Evolutionary conservation across 2,888 invertebrate genomes (phyloP).

Genomic region (Saturnia japonica): DNA sequence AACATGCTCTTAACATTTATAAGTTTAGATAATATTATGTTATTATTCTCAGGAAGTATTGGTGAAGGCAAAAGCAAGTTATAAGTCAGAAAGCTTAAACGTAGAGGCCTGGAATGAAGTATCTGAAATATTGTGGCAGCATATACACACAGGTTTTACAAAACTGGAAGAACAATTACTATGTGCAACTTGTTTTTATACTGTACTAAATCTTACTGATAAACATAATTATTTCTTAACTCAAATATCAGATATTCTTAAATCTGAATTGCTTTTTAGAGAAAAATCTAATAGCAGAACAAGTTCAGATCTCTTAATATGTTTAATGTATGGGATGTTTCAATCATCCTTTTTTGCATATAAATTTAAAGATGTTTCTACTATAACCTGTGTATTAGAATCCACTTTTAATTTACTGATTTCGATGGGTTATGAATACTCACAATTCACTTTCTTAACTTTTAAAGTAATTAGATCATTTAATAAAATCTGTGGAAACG

Average conservation of each 20-base stretch:
- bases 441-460: constrained; percentile 75
- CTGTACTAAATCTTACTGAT: constrained; percentile 47
- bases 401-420: constrained; percentile 52
- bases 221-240: constrained; percentile 49
- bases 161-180: constrained; percentile 70
- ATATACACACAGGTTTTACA: constrained; percentile 50
- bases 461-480: constrained; percentile 76
- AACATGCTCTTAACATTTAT: background rate
- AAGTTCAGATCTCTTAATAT: constrained; percentile 46
- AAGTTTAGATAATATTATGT: background rate
- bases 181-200: constrained; percentile 68
- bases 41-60: constrained; percentile 56
- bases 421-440: constrained; percentile 73
- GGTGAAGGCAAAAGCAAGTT: constrained; percentile 41
- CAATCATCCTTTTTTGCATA: constrained; percentile 62
- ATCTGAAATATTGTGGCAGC: constrained; percentile 53
- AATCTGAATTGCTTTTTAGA: constrained; percentile 40
- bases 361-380: constrained; percentile 29
- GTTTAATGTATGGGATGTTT: constrained; percentile 72
- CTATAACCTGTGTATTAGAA: constrained; percentile 41
- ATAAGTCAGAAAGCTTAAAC: constrained; percentile 27
- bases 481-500: constrained; percentile 60
- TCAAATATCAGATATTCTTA: constrained; percentile 43
- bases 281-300: constrained; percentile 28
- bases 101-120: constrained; percentile 44